Base-by-base conservation (phyloP, 2,888 invertebrate genomes). In the Pantelozetes paolii region DNA sequence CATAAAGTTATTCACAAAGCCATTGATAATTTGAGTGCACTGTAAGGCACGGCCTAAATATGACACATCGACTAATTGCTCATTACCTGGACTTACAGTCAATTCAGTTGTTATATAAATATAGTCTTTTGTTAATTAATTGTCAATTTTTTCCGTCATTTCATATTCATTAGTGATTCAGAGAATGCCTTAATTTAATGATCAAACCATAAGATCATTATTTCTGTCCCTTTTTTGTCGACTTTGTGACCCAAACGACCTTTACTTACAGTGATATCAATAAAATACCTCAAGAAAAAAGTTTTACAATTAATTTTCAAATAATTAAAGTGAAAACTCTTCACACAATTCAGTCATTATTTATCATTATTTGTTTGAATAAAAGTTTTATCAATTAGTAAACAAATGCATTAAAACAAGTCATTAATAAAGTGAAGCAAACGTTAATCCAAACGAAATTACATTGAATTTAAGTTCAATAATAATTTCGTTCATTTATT, bases 1-100 rank as follows among this genome's bases (percentile, higher is more conserved):
- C 50, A 6, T 50, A 15, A 20, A 50, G 50, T 50, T 20, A 50
- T 50, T 23, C 50, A 8, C 20, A 1, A 2, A 3, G 2, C 50
- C 20, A 50, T 50, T 20, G 20, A 50, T 3, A n/a, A 20, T 45
- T 45, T 45, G 45, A 45, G 9, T 45, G 6, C 36, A 15, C 6
- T 13, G 45, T 45, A 50, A 3, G 20, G 50, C 20, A 8, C 20
- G 50, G 20, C 23, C 50, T 50, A 20, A 50, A 50, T 50, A 20
- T 50, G 50, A 50, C 50, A 50, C 50, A 45, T 45, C 23, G 1
- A 50, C 50, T 50, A 50, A 50, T 50, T 50, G 50, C 23, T 50
- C 50, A 23, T 50, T 50, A 50, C n/a, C 50, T 50, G 20, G 18
- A 6, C 50, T 20, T 50, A 23, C n/a, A 50, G n/a, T 20, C 50